Evolutionary conservation across 2,888 invertebrate genomes (phyloP), one percentile per base, ranked within the genome.

Genomic region (Sceliomorpha sp.): DNA sequence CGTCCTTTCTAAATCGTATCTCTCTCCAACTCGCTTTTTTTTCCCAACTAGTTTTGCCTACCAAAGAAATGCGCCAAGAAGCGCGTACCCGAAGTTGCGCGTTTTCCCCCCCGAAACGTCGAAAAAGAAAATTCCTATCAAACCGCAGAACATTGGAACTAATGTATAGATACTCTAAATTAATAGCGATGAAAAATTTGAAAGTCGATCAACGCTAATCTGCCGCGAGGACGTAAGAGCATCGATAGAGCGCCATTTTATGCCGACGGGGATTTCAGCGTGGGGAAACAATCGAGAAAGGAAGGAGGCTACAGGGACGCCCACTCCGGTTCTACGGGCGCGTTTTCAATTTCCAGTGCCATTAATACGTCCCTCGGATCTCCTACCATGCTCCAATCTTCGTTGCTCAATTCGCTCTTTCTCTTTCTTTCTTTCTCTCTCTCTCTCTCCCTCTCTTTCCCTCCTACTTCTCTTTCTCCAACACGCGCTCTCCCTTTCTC

Each of bases 341-440:
- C 82, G 80, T 85, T 86, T 87, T 86, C 86, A 86, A 86, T 87
- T 86, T 86, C 82, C 83, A 84, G 78, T 74, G 80, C 83, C 85
- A 85, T 85, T 85, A 84, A 86, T 84, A 79, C 82, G 73, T 74
- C 74, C 72, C 59, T 71, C 75, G 72, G 70, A 70, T 74, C 75
- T 72, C 76, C 78, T 76, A 68, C 73, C 72, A 44, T 71, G 74
- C 79, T 77, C 79, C 80, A 79, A 79, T 79, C 82, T 81, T 78
- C 66, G 76, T 59, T 55, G 44, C 58, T 69, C 63, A 63, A 63
- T 70, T 70, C 66, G 59, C 51, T 63, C 42, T 42, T 60, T 50
- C 45, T 36, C 59, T 42, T 32, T 47, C 31, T 48, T 58, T 45
- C 50, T 60, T 62, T 62, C 70, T 70, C 60, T 72, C 60, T 34